Evolutionary conservation across 2,888 invertebrate species (phyloP).

Genomic region (Eudemis profundana): DNA sequence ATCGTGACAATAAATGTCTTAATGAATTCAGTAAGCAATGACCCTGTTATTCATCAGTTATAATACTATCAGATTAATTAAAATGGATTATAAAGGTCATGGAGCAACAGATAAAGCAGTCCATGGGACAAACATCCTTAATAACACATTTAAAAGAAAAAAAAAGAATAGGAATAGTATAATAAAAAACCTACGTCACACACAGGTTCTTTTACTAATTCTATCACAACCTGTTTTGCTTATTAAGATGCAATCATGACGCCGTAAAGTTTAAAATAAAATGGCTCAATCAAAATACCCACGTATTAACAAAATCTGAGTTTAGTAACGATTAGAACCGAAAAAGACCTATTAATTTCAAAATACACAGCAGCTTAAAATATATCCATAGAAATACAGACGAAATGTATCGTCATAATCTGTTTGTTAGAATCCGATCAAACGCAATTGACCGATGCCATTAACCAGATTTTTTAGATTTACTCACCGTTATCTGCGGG

Average conservation of each 20-base stretch:
- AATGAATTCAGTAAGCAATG: not conserved
- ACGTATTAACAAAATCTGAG: constrained; percentile 1
- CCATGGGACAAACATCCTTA: not conserved
- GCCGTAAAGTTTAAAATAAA: constrained; percentile 18
- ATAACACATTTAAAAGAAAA: not conserved
- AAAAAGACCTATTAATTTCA: not conserved
- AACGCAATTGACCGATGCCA: constrained; percentile 54
- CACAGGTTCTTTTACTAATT: constrained; percentile 1
- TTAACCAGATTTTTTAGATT: constrained; percentile 50
- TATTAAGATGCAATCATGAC: constrained; percentile 36
- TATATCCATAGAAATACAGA: not conserved
- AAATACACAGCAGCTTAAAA: not conserved
- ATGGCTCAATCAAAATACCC: constrained; percentile 12
- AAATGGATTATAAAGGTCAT: constrained; percentile 2
- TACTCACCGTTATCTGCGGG: constrained; percentile 60
- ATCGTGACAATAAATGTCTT: not conserved
- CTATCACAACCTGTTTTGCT: constrained; percentile 38
- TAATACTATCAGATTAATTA: not conserved
- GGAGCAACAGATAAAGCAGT: not conserved
- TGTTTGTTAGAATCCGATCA: constrained; percentile 61
- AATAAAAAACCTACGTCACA: constrained; percentile 21
- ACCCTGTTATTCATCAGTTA: not conserved
- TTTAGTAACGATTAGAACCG: not conserved
- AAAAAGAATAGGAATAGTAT: not conserved
- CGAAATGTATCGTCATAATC: constrained; percentile 41